Conservation (phyloP, 2,113 vertebrate genomes). For the Acanthisitta chloris region DNA sequence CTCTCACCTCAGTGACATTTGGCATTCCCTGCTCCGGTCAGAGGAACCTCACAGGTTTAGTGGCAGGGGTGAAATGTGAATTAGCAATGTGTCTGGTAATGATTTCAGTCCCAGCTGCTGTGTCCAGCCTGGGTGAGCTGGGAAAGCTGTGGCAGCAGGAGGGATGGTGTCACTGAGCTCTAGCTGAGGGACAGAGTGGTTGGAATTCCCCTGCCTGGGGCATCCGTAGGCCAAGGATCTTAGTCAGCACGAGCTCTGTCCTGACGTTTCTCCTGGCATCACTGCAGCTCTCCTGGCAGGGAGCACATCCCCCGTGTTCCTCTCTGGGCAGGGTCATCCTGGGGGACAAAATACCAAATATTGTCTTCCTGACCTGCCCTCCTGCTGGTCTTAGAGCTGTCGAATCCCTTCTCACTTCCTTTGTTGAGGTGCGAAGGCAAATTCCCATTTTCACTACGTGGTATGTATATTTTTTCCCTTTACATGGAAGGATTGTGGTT, state of each 20-base stretch:
- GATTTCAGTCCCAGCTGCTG: not conserved
- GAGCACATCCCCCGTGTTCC: not conserved
- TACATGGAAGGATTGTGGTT: not conserved
- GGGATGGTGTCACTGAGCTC: not conserved
- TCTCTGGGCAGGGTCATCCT: not conserved
- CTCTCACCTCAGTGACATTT: not conserved
- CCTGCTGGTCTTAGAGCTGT: not conserved
- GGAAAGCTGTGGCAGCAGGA: not conserved
- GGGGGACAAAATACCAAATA: not conserved
- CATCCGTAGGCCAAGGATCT: not conserved
- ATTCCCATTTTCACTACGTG: not conserved
- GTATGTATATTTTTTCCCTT: not conserved
- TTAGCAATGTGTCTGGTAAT: not conserved
- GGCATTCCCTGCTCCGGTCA: not conserved
- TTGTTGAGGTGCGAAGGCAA: not conserved
- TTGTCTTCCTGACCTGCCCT: not conserved
- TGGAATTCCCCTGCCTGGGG: not conserved
- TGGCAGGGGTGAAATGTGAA: not conserved
- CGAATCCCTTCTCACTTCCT: not conserved
- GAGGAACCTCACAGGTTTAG: not conserved
- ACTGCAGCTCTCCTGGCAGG: not conserved
- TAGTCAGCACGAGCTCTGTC: not conserved
- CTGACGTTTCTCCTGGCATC: not conserved
- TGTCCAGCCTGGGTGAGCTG: not conserved
- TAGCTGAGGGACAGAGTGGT: not conserved